Base-by-base conservation (phyloP, 2,888 invertebrate species). In the Lucinisca nassula region DNA sequence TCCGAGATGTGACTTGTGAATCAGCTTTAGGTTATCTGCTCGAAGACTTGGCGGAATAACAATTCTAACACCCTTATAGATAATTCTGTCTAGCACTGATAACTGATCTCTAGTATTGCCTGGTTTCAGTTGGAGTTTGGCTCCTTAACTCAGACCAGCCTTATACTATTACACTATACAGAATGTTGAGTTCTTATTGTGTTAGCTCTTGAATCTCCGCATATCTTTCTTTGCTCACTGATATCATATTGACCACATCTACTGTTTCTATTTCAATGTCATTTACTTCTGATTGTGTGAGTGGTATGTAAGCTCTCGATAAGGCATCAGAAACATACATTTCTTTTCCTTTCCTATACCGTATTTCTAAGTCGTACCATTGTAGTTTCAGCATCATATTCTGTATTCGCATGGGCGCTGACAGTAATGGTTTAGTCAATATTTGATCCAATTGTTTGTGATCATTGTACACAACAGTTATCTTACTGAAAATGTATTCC, bases 1-100 rank as follows among this genome's bases (percentile, higher is more conserved):
- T 24, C 90, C 88, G n/a, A 89, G 58, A 76, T 91, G 89, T n/a
- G 84, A 84, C 32, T 58, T 75, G 55, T 88, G 88, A n/a, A 85
- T 67, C 17, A 88, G 40, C 67, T 67, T 55, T 32, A 88, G 55
- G 82, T 82, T 85, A 35, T 90, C 58, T 45, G 27, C 40, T 14
- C 85, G 77, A 35, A 87, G 84, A 51, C 79, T 86, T 73, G 86
- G 88, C 14, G 90, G 86, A 27, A 88, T 83, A 0, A 89, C 88
- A 14, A 90, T 85, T 79, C 83, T 30, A 21, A 75, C 37, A 24
- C 90, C 90, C 45, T 82, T 88, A 78, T 90, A 88, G 0, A 90
- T 82, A 14, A 89, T 78, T 27, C 85, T 87, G 49, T 89, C 87
- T 51, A 37, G 35, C 14, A 84, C 75, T 12, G 88, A 72, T 27